Evolutionary conservation across 2,888 invertebrate genomes (phyloP).

Genomic region (Siphlonurus alternatus): DNA sequence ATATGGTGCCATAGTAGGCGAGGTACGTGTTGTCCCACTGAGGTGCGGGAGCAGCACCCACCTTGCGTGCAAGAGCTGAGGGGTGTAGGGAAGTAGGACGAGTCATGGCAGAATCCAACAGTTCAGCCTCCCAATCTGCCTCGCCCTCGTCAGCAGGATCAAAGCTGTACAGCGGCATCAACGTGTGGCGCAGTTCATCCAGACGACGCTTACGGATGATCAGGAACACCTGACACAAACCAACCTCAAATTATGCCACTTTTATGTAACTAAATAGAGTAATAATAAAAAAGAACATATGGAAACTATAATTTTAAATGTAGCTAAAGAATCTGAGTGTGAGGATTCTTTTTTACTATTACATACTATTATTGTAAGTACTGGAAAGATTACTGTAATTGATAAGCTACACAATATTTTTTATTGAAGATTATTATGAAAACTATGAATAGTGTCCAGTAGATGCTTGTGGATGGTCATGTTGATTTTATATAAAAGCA

Average conservation of each 20-base stretch:
- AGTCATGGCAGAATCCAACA: conserved; percentile 26
- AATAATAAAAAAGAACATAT: not conserved
- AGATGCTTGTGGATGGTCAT: too few relatives aligned
- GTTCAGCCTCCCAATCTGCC: conserved; percentile 45
- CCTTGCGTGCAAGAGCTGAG: not conserved
- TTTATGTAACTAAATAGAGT: too few relatives aligned
- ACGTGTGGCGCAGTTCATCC: conserved; percentile 39
- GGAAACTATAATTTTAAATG: too few relatives aligned
- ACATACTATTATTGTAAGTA: too few relatives aligned
- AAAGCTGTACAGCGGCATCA: conserved; percentile 50
- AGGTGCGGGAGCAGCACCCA: not conserved
- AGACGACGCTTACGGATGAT: conserved; percentile 34
- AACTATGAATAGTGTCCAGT: too few relatives aligned
- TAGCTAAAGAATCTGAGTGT: not conserved
- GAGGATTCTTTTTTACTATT: too few relatives aligned
- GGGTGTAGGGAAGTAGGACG: not conserved
- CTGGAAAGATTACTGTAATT: too few relatives aligned
- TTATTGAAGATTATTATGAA: too few relatives aligned
- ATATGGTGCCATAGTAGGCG: not conserved
- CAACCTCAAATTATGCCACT: too few relatives aligned
- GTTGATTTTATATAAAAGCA: too few relatives aligned
- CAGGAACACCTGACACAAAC: conserved; percentile 29
- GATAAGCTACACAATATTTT: too few relatives aligned
- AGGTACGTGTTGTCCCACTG: not conserved
- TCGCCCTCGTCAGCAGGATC: conserved; percentile 47